Evolutionary conservation across 2,888 invertebrate species (phyloP), one percentile per base, ranked within the genome.

Genomic region (Luperina testacea): DNA sequence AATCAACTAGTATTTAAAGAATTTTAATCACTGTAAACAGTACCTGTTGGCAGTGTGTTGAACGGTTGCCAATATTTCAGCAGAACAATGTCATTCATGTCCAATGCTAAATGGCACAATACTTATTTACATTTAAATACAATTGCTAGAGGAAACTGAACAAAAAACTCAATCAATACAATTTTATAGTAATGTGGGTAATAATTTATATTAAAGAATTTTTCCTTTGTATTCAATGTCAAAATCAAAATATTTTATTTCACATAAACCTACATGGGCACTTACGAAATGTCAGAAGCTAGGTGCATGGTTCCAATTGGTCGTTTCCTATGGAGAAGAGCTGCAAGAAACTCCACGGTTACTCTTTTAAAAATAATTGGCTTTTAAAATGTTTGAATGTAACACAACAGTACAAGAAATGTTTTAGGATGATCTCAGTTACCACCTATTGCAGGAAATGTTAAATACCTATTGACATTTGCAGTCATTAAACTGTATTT

Each of bases 31-130:
- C 81, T 82, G 77, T 78, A 87, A 85, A 85, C 87, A 75, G 81
- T 90, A 92, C 92, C 92, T 92, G 92, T 92, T 92, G 93, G 91
- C 89, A 90, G 79, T 80, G 57, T 78, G 85, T 93, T 93, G 92
- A 93, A 91, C 71, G 69, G 69, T 69, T 92, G 93, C 93, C 93
- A 92, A 92, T 92, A 89, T 88, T 91, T 88, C 73, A 84, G 74
- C 84, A 84, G 79, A 85, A 81, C 82, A 85, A 84, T 84, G 86
- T 87, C 84, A 90, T 89, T 88, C 90, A 90, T 82, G 78, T 80
- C 80, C 72, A 79, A 80, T n/a, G 9, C 71, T 78, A 89, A 89
- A 81, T 81, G 75, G 78, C 73, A 85, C 80, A 85, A 76, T 77
- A 81, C 78, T 75, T 85, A 85, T 88, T 87, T 82, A 85, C 81